phyloP scores from a whole-genome alignment of 2,113 vertebrate genomes.

The Delphinus delphis region DNA sequence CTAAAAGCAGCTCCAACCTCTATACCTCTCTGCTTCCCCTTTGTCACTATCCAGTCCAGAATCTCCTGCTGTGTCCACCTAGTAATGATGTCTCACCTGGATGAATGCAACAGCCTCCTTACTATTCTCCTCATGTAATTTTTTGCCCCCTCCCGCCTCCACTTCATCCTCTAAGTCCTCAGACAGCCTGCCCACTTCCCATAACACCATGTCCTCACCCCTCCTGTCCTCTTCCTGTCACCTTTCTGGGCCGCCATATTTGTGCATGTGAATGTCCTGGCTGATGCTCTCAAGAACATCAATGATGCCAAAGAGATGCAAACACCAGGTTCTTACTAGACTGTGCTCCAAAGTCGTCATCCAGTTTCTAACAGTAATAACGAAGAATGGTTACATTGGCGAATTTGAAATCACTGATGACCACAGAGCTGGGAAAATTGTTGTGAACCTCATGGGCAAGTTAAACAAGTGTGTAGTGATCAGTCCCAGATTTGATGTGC shows the following conservation, averaged over 20 bases:
- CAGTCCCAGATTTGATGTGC: background rate
- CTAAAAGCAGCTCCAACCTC: background rate
- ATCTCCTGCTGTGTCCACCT: background rate
- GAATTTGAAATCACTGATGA: background rate
- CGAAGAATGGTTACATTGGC: background rate
- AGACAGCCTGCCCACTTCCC: slow-evolving; percentile 73
- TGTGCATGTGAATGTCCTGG: background rate
- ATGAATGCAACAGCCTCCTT: background rate
- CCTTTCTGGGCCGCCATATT: slow-evolving; percentile 87
- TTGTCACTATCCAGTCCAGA: background rate
- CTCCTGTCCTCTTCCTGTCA: slow-evolving; percentile 94
- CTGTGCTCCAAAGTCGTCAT: background rate
- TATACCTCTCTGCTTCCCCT: background rate
- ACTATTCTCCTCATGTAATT: background rate
- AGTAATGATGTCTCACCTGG: background rate
- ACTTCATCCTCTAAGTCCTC: background rate
- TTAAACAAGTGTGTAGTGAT: background rate
- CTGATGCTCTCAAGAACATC: background rate
- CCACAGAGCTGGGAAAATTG: background rate
- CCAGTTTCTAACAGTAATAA: background rate
- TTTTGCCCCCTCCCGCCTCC: background rate
- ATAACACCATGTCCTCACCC: slow-evolving; percentile 80
- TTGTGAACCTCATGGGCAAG: background rate
- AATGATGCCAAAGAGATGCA: background rate
- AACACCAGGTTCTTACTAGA: background rate